phyloP scores from a whole-genome alignment of 1,140 invertebrate species.

The Drosophila chauvacae region DNA sequence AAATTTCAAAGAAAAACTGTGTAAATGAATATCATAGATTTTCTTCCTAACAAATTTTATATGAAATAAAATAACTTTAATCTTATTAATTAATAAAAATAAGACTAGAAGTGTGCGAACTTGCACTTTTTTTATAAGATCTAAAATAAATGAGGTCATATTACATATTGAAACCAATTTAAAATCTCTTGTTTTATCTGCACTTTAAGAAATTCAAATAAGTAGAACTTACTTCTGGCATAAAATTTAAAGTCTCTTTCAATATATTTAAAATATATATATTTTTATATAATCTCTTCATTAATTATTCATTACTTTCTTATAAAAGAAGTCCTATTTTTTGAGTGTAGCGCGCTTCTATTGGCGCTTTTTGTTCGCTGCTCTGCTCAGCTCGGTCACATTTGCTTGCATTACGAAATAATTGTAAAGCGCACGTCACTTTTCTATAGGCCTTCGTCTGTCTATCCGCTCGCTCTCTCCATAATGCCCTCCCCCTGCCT shows the following conservation, averaged over 20 bases:
- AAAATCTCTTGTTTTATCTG: neutral
- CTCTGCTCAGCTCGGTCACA: slow-evolving; percentile 66
- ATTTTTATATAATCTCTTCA: neutral
- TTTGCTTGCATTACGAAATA: slow-evolving; percentile 81
- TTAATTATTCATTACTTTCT: too few species aligned
- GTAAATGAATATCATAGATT: neutral
- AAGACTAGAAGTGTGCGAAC: too few species aligned
- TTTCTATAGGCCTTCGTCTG: slow-evolving; percentile 79
- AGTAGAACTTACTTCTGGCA: accelerated
- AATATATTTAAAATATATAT: neutral
- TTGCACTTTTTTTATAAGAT: too few species aligned
- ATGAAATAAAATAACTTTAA: neutral
- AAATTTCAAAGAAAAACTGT: neutral
- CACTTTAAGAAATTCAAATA: neutral
- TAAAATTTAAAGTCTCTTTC: neutral
- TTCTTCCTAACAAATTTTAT: neutral
- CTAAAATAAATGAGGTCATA: too few species aligned
- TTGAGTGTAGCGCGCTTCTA: slow-evolving; percentile 35
- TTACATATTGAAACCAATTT: neutral
- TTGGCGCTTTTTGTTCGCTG: slow-evolving; percentile 35
- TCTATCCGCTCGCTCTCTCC: slow-evolving; percentile 44
- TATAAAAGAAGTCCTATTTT: slow-evolving; percentile 18
- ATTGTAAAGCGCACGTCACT: slow-evolving; percentile 82
- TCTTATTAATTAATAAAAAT: neutral
- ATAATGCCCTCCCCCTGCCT: slow-evolving; percentile 18